Evolutionary conservation across 1,140 invertebrate species (phyloP), one percentile per base, ranked within the genome.

Genomic region (Neodiprion fabricii): DNA sequence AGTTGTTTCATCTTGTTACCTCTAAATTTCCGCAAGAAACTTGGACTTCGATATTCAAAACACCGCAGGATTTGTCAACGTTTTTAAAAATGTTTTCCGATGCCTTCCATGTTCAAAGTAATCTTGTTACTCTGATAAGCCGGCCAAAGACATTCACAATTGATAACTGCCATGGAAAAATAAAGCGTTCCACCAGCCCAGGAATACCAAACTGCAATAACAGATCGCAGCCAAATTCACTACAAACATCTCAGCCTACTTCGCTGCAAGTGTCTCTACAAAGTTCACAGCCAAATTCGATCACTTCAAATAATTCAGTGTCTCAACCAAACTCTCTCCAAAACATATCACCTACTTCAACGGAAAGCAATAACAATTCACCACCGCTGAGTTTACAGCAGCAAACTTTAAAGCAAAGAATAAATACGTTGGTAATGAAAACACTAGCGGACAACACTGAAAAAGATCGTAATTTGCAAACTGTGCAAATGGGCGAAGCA

Each of bases 51-150:
- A 93, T 96, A 87, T 97, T 97, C 79, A 96, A 96, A 85, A 96
- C 94, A 9, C 91, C 94, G 1, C 93, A 94, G 68, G 96, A 98
- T 88, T 88, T 98, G 67, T 92, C 92, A 61, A 96, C 95, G 23
- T 97, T 98, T 83, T 87, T 98, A 5, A 95, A 96, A 86, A 93
- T 98, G 89, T 96, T 96, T 83, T 94, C 95, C 9, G 94, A 97
- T 85, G 93, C 94, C 78, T 97, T 97, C 86, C 94, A 96, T 82
- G 95, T 97, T 50, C 96, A 97, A 85, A 92, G 94, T 67, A 97
- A 97, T 88, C 89, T 96, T 79, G 96, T 97, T 76, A 95, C 94
- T 47, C 84, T 97, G 75, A 90, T 95, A 79, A 92, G 91, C 79
- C 91, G 91, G 79, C 92, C 93, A 76, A 94, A 91, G 53, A 61